Evolutionary conservation across 2,888 invertebrate genomes (phyloP).

Genomic region (Itoplectis maculator): DNA sequence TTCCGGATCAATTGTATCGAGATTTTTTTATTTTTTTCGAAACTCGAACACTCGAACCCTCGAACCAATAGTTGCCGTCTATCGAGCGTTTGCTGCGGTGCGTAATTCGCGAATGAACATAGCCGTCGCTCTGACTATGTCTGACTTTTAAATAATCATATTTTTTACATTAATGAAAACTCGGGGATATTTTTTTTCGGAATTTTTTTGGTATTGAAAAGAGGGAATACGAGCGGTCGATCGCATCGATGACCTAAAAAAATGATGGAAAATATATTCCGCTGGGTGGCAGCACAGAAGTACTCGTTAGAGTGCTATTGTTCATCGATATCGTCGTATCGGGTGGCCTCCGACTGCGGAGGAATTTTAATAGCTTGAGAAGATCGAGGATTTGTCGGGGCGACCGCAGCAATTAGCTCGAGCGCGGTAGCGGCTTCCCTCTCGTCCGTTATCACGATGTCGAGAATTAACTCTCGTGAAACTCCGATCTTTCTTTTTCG

Average conservation of each 20-base stretch:
- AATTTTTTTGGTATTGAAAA: neutral
- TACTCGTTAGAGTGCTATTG: neutral
- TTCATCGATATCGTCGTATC: neutral
- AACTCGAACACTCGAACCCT: slow-evolving; percentile 40
- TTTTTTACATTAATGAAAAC: too few species aligned
- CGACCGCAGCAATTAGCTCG: slow-evolving; percentile 11
- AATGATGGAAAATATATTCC: slow-evolving; percentile 2
- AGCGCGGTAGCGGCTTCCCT: neutral
- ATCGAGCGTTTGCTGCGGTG: neutral
- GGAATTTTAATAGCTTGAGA: slow-evolving; percentile 8
- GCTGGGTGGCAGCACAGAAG: neutral
- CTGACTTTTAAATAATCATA: too few species aligned
- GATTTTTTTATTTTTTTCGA: slow-evolving; percentile 60
- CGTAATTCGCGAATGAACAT: neutral
- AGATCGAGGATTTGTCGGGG: neutral
- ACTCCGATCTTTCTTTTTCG: neutral
- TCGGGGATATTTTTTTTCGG: too few species aligned
- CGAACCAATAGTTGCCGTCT: slow-evolving; percentile 45
- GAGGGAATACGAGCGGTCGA: neutral
- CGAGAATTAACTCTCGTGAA: slow-evolving; percentile 2
- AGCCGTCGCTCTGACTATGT: neutral
- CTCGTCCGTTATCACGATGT: neutral
- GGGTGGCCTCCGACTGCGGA: neutral
- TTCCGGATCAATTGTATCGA: slow-evolving; percentile 45
- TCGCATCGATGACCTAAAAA: neutral